These are phyloP conservation scores for Achroia grisella DNA, from an alignment of 1,140 invertebrate genomes.

Conservation along the genomic window DNA sequence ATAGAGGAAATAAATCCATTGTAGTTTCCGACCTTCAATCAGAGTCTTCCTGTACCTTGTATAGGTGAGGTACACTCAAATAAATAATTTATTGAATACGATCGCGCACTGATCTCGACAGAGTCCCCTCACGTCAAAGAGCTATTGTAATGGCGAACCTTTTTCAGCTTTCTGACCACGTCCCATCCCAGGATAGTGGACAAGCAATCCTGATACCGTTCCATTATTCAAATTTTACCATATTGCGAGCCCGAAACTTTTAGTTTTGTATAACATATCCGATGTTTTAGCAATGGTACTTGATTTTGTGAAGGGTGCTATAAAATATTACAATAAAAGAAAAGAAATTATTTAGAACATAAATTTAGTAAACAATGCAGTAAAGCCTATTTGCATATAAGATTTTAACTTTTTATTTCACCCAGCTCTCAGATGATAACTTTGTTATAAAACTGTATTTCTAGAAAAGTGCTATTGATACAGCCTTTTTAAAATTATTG, in stretches of 20 bases:
- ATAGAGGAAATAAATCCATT: conserved; percentile 3
- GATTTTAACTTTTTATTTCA: too few relatives aligned
- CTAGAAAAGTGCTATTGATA: too few relatives aligned
- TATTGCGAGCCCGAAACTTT: conserved; percentile 24
- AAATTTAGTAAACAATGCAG: too few relatives aligned
- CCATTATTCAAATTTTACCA: conserved; percentile 51
- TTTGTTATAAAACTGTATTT: too few relatives aligned
- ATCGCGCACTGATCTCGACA: not conserved
- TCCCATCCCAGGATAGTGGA: conserved; percentile 3
- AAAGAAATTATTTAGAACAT: too few relatives aligned
- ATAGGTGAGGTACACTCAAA: conserved; percentile 5
- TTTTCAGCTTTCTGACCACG: conserved; percentile 7
- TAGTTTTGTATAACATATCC: conserved; percentile 13
- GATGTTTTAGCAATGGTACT: not conserved
- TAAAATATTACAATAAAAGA: too few relatives aligned
- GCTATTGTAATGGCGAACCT: conserved; percentile 13
- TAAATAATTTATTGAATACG: conserved; percentile 13
- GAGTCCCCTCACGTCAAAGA: conserved; percentile 3
- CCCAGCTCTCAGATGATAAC: too few relatives aligned
- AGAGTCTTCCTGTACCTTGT: conserved; percentile 13
- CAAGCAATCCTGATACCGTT: conserved; percentile 19
- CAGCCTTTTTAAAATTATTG: too few relatives aligned
- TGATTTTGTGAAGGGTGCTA: too few relatives aligned
- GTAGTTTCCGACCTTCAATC: conserved; percentile 18
- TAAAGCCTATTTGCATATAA: too few relatives aligned